Percentiles rank a stretch among this genome's conserved stretches.
phyloP scores from a whole-genome alignment of 2,888 invertebrate species.

The Crocallis elinguaria region DNA sequence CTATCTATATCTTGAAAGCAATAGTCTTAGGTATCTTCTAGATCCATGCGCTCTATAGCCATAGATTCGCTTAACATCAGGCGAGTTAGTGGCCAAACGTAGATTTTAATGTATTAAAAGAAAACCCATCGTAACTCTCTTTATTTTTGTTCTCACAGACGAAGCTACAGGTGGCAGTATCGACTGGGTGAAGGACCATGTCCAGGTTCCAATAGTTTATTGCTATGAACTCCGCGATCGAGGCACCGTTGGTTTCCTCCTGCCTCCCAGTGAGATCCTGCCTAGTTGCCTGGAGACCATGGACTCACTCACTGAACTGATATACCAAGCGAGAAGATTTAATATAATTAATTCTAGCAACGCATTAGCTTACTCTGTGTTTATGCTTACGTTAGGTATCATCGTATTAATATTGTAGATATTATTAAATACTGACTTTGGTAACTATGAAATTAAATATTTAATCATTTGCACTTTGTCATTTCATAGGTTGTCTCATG shows the following conservation, averaged over 20 bases:
- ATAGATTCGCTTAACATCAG: no score
- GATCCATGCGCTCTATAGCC: no score
- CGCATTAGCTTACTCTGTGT: neutral
- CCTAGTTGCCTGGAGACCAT: conserved; percentile 80
- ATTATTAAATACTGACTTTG: no score
- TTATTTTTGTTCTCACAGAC: conserved; percentile 49
- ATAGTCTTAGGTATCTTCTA: no score
- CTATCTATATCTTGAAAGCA: no score
- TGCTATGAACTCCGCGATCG: conserved; percentile 83
- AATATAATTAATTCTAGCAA: conserved; percentile 42
- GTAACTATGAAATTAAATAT: no score
- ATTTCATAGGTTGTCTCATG: no score
- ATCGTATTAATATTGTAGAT: neutral
- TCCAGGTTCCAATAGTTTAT: conserved; percentile 60
- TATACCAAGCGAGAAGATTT: conserved; percentile 58
- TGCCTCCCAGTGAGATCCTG: conserved; percentile 85
- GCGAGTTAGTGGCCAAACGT: no score
- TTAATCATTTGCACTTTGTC: no score
- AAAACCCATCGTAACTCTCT: neutral
- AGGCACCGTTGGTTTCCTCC: conserved; percentile 84
- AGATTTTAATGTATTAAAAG: no score
- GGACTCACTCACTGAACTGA: conserved; percentile 71
- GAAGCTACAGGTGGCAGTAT: conserved; percentile 64
- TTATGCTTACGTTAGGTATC: neutral
- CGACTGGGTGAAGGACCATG: conserved; percentile 65